A percentile compares a stretch with the other conserved stretches of the same genome.
These are phyloP conservation scores for Epinotia ramella DNA, from an alignment of 2,888 invertebrate species.

Conservation along the genomic window DNA sequence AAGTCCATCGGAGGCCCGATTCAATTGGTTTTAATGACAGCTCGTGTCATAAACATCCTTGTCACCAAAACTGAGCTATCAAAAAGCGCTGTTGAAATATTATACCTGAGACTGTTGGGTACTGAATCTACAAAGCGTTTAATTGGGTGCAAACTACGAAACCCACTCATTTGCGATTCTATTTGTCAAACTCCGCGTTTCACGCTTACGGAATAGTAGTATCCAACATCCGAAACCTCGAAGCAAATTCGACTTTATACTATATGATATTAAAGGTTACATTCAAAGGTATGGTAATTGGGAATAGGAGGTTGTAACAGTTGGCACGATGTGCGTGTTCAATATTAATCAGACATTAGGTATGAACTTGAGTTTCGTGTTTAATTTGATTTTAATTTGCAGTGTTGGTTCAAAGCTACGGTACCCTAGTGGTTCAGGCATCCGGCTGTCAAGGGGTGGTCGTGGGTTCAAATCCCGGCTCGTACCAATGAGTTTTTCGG, in stretches of 20 bases:
- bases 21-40: too few species aligned
- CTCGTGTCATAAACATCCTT: too few species aligned
- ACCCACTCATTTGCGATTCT: conserved; percentile 31
- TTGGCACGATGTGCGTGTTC: conserved; percentile 26
- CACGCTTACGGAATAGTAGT: conserved; percentile 2
- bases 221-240: not conserved
- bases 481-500: too few species aligned
- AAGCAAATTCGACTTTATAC: not conserved
- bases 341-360: conserved; percentile 22
- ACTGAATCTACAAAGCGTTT: not conserved
- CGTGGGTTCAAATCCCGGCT: too few species aligned
- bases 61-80: not conserved
- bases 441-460: too few species aligned
- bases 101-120: not conserved
- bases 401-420: conserved; percentile 7
- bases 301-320: not conserved
- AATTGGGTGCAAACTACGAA: conserved; percentile 21
- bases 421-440: too few species aligned
- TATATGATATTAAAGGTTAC: not conserved
- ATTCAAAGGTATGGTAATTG: not conserved
- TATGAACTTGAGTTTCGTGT: conserved; percentile 25
- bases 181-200: conserved; percentile 25
- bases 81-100: not conserved
- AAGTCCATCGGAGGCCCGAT: too few species aligned
- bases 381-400: conserved; percentile 33